phyloP scores from a whole-genome alignment of 2,888 invertebrate species.

The Rhogogaster chlorosoma region DNA sequence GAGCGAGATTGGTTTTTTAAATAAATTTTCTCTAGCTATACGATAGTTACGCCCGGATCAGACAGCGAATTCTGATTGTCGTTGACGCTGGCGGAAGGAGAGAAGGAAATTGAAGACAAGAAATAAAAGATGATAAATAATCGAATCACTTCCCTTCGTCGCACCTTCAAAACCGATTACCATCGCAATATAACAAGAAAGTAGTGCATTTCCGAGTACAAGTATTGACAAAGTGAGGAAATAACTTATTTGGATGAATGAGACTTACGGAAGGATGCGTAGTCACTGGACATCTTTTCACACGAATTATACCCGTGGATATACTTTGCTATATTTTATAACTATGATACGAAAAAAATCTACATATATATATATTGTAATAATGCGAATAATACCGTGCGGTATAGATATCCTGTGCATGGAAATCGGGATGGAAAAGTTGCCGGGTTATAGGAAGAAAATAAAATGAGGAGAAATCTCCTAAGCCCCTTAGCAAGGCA shows the following conservation, averaged over 20 bases:
- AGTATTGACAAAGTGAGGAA: not conserved
- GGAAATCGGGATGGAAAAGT: conserved; percentile 57
- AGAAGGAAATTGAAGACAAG: conserved; percentile 1
- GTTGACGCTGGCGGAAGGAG: conserved; percentile 4
- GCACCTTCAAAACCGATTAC: conserved; percentile 29
- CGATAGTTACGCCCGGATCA: not conserved
- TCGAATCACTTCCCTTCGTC: conserved; percentile 22
- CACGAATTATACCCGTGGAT: not conserved
- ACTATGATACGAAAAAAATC: not conserved
- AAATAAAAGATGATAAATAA: conserved; percentile 44
- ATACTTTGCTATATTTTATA: not conserved
- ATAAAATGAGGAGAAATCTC: conserved; percentile 67
- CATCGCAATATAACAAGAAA: conserved; percentile 19
- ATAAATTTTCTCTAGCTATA: conserved; percentile 60
- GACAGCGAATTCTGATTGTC: conserved; percentile 12
- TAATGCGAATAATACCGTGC: conserved; percentile 23
- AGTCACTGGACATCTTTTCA: not conserved
- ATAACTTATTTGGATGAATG: not conserved
- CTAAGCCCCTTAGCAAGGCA: conserved; percentile 64
- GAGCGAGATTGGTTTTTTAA: conserved; percentile 67
- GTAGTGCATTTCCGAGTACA: not conserved
- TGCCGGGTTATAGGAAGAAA: conserved; percentile 60
- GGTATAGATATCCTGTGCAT: conserved; percentile 15
- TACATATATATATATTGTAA: not conserved
- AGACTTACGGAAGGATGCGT: not conserved